Conservation (phyloP, 2,888 invertebrate genomes). For the Lithophane socia region DNA sequence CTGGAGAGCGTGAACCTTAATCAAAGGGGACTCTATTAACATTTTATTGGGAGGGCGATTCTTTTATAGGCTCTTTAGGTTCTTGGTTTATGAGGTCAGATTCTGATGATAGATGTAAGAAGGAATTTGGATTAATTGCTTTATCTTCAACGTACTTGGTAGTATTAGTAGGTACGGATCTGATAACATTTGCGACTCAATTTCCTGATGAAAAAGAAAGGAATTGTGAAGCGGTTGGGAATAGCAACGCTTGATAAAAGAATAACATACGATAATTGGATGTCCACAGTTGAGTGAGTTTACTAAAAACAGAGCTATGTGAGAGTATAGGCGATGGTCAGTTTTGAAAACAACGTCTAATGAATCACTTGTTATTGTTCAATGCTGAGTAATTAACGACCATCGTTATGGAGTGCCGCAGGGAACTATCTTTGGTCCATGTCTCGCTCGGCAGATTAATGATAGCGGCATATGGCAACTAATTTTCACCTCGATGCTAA, state of each 20-base stretch:
- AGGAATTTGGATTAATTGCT: slow-evolving; percentile 37
- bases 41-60: slow-evolving; percentile 57
- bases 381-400: slow-evolving; percentile 14
- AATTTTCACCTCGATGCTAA: slow-evolving; percentile 39
- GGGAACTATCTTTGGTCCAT: slow-evolving; percentile 30
- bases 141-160: slow-evolving; percentile 14
- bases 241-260: slow-evolving; percentile 37
- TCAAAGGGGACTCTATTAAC: slow-evolving; percentile 59
- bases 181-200: slow-evolving; percentile 36
- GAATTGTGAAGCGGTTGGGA: slow-evolving; percentile 7
- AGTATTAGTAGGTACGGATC: background rate
- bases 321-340: background rate
- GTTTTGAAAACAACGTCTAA: slow-evolving; percentile 2
- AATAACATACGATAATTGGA: slow-evolving; percentile 44
- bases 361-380: slow-evolving; percentile 10
- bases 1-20: slow-evolving; percentile 47
- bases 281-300: background rate
- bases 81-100: slow-evolving; percentile 41
- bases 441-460: slow-evolving; percentile 27
- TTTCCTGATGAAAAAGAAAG: slow-evolving; percentile 31
- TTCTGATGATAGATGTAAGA: slow-evolving; percentile 42
- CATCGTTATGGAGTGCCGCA: slow-evolving; percentile 4
- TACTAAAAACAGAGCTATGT: background rate
- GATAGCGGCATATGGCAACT: slow-evolving; percentile 17
- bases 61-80: slow-evolving; percentile 55